Base-by-base conservation (phyloP, 2,888 invertebrate genomes). In the Tachina grossa region DNA sequence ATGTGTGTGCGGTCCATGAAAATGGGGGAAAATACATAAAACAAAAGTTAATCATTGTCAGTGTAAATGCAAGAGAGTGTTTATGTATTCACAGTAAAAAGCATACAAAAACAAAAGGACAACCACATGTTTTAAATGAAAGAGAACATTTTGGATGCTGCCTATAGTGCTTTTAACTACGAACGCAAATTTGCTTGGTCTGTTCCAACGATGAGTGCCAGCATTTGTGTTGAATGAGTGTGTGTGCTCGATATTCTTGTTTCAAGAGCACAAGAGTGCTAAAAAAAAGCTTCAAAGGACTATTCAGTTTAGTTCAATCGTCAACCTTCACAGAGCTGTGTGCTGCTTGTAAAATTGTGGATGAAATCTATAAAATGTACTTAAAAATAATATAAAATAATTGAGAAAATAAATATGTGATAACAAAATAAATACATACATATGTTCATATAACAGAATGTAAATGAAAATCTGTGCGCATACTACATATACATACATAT, bases 251-350 rank as follows among this genome's bases (percentile, higher is more conserved):
- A 49, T 19, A 59, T 14, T 57, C 6, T 16, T 31, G 39, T 65
- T 66, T 10, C n/a, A 55, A 72, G 31, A 53, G 71, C 63, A 71
- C 51, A 71, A n/a, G n/a, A n/a, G n/a, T n/a, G n/a, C n/a, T n/a
- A 85, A 85, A 84, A 84, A 86, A 84, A 84, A 86, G 86, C 86
- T 86, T 84, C 49, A 68, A 77, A 81, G 84, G 77, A 86, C 78
- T 59, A 84, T 84, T 84, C 74, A 84, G 68, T 81, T 81, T 61
- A 81, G 86, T 86, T 86, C 74, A 86, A 84, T 84, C 84, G 84
- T 69, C 77, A 86, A 81, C 86, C 83, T 86, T 86, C 86, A 84
- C 72, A 80, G 75, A 59, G 75, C 57, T 83, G 79, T 85, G 45
- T 85, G 76, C 66, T 72, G 72, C 76, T 75, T 80, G 71, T 78